These are phyloP conservation scores for Sciaenops ocellatus DNA, from an alignment of 2,797 vertebrate species.

Conservation along the genomic window DNA sequence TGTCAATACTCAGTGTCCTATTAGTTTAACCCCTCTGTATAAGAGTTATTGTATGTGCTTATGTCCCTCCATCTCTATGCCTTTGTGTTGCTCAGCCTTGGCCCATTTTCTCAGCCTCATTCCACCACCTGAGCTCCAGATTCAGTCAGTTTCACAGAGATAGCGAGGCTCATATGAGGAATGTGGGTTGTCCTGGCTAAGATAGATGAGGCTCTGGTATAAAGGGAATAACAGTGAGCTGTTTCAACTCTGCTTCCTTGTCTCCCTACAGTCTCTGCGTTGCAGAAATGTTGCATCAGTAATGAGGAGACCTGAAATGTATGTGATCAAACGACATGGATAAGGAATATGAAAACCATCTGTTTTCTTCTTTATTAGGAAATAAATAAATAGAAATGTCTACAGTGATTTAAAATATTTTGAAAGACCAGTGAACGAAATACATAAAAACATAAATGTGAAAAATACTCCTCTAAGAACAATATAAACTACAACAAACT, in stretches of 20 bases:
- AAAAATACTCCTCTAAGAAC: not conserved
- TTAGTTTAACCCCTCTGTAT: conserved; percentile 27
- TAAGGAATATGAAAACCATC: conserved; percentile 8
- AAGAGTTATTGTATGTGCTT: conserved; percentile 36
- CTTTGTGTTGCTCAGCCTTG: conserved; percentile 75
- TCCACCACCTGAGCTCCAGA: conserved; percentile 84
- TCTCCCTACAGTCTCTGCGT: conserved; percentile 53
- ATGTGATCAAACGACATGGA: conserved; percentile 44
- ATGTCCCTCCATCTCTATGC: conserved; percentile 50
- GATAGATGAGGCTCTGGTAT: conserved; percentile 77
- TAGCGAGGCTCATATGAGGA: conserved; percentile 76
- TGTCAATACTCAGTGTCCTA: conserved; percentile 8
- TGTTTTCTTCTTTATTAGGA: no score
- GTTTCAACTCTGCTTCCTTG: conserved; percentile 61
- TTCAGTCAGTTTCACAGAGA: conserved; percentile 79
- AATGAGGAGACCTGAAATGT: conserved; percentile 55
- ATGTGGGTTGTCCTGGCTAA: conserved; percentile 81
- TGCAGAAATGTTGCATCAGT: conserved; percentile 73
- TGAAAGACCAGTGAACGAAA: not conserved
- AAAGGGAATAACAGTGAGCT: conserved; percentile 78
- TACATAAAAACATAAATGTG: not conserved
- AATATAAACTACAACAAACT: not conserved
- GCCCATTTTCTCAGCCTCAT: conserved; percentile 85
- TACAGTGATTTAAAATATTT: not conserved
- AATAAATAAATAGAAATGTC: conserved; percentile 1